A percentile compares a stretch with the other conserved stretches of the same genome.
Conservation (phyloP, 1,140 invertebrate species). For the Drosophila albomicans region DNA sequence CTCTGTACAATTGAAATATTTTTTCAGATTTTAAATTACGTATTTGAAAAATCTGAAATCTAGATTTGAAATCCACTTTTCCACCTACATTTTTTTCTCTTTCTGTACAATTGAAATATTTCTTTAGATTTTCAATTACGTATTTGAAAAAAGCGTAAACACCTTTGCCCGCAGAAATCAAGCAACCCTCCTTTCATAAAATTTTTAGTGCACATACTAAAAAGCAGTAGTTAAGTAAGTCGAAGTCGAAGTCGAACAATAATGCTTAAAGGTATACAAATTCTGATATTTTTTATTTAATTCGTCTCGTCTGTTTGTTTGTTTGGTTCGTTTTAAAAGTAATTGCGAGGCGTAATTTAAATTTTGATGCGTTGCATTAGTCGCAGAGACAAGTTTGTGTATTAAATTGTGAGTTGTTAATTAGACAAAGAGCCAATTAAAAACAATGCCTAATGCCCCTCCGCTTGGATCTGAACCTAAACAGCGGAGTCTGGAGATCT, state of each 20-base stretch:
- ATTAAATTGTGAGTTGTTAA: slow-evolving; percentile 51
- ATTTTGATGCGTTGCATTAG: slow-evolving; percentile 66
- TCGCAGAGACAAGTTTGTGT: slow-evolving; percentile 1
- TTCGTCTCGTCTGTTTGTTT: not conserved
- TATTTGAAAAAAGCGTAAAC: too few relatives aligned
- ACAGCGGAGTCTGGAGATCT: slow-evolving; percentile 1
- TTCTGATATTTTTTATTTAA: slow-evolving; percentile 36
- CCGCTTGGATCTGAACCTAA: slow-evolving; percentile 1
- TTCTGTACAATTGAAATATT: too few relatives aligned
- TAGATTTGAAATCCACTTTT: too few relatives aligned
- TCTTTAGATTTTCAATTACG: too few relatives aligned
- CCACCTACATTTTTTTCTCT: too few relatives aligned
- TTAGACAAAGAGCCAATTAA: slow-evolving; percentile 59
- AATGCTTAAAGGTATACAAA: slow-evolving; percentile 6
- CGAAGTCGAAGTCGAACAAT: not conserved
- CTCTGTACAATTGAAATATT: too few relatives aligned
- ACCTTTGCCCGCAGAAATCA: not conserved
- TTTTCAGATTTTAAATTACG: too few relatives aligned
- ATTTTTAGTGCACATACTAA: not conserved
- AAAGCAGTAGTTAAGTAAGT: not conserved
- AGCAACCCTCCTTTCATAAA: not conserved
- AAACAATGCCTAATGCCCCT: slow-evolving; percentile 35
- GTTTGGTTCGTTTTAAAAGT: slow-evolving; percentile 27
- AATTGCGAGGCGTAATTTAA: slow-evolving; percentile 68
- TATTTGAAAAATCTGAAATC: too few relatives aligned